phyloP scores from a whole-genome alignment of 2,797 vertebrate genomes.

The Tokudaia tokunoshimensis region DNA sequence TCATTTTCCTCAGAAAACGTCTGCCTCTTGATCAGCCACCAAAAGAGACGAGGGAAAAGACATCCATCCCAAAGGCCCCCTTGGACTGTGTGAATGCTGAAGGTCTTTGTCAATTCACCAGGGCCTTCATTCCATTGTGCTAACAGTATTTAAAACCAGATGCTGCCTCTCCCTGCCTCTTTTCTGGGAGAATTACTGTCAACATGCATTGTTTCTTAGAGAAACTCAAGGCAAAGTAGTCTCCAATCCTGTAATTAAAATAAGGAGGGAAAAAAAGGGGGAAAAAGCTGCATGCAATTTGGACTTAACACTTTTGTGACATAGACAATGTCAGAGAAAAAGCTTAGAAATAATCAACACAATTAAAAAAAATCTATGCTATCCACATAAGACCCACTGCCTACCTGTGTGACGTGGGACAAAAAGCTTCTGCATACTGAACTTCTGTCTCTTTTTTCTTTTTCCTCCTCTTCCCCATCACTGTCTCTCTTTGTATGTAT shows the following conservation, averaged over 20 bases:
- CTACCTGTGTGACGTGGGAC: background rate
- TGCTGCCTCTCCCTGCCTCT: conserved; percentile 43
- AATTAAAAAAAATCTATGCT: background rate
- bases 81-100: background rate
- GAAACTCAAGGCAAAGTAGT: conserved; percentile 44
- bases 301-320: conserved; percentile 41
- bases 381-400: background rate
- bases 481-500: background rate
- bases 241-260: conserved; percentile 74
- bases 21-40: conserved; percentile 41
- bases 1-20: background rate
- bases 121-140: conserved; percentile 47
- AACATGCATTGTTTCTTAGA: conserved; percentile 55
- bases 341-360: background rate
- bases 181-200: conserved; percentile 64
- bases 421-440: background rate
- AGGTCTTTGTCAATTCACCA: conserved; percentile 17
- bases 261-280: background rate
- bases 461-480: background rate
- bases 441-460: background rate
- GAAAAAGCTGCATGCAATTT: background rate
- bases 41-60: background rate
- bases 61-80: background rate
- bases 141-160: conserved; percentile 65
- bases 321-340: conserved; percentile 30